Evolutionary conservation across 1,140 invertebrate genomes (phyloP).

Genomic region (Sesamia nonagrioides): DNA sequence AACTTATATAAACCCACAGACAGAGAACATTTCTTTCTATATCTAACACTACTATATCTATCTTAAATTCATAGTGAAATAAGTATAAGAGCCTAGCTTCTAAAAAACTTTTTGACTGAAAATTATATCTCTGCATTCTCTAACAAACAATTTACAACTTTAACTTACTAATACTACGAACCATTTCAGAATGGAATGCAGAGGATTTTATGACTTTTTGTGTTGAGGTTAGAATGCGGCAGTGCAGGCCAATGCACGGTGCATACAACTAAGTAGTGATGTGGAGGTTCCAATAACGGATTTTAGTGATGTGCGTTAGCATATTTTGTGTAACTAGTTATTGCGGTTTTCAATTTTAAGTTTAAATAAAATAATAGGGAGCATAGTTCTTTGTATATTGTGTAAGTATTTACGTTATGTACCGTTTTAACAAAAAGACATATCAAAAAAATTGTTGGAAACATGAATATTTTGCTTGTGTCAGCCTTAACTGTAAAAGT

Average conservation of each 20-base stretch:
- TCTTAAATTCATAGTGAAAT: slow-evolving; percentile 87
- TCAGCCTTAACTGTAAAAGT: too few relatives aligned
- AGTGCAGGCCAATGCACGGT: slow-evolving; percentile 87
- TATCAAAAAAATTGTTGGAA: too few relatives aligned
- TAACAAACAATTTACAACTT: slow-evolving; percentile 41
- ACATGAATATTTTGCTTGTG: too few relatives aligned
- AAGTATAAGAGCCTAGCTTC: slow-evolving; percentile 85
- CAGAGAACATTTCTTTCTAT: slow-evolving; percentile 85
- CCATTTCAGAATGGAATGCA: slow-evolving; percentile 45
- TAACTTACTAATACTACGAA: slow-evolving; percentile 29
- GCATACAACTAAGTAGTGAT: slow-evolving; percentile 86
- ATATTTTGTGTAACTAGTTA: slow-evolving; percentile 38
- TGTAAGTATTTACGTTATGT: too few relatives aligned
- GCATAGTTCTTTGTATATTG: too few relatives aligned
- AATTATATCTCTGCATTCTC: neutral
- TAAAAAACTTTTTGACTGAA: slow-evolving; percentile 71
- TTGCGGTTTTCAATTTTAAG: neutral
- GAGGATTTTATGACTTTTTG: slow-evolving; percentile 60
- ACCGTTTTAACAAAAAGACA: too few relatives aligned
- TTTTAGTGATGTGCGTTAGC: slow-evolving; percentile 44
- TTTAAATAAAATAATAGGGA: neutral
- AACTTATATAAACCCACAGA: slow-evolving; percentile 81
- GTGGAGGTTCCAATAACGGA: slow-evolving; percentile 60
- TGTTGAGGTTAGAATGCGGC: slow-evolving; percentile 58
- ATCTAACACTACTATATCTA: slow-evolving; percentile 82